Percentiles rank a stretch among this genome's conserved stretches.
These are phyloP conservation scores for Rachycentron canadum DNA, from an alignment of 2,797 vertebrate genomes.

Conservation along the genomic window DNA sequence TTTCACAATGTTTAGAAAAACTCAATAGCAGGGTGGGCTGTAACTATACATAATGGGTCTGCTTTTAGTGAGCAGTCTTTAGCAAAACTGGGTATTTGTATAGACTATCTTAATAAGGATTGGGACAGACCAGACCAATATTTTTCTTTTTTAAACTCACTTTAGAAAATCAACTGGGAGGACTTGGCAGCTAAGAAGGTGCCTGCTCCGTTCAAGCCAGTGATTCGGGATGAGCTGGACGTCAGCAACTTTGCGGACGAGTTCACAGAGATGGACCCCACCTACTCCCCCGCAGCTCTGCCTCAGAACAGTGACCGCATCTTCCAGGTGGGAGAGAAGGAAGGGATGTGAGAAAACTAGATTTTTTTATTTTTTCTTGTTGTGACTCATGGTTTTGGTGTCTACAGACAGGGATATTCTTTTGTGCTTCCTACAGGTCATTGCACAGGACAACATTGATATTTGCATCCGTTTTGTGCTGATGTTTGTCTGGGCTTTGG, in stretches of 20 bases:
- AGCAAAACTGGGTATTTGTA: slow-evolving; percentile 15
- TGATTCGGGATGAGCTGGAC: slow-evolving; percentile 97
- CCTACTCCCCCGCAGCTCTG: slow-evolving; percentile 96
- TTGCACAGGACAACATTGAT: slow-evolving; percentile 38
- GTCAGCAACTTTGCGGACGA: slow-evolving; percentile 99
- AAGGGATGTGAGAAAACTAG: slow-evolving; percentile 4
- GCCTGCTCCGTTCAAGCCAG: slow-evolving; percentile 94
- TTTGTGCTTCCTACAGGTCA: slow-evolving; percentile 54
- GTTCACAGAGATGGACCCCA: slow-evolving; percentile 99
- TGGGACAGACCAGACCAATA: neutral
- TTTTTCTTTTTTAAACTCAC: slow-evolving; percentile 16
- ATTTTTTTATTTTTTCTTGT: slow-evolving; percentile 10
- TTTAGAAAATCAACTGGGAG: slow-evolving; percentile 96
- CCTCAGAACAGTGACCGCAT: slow-evolving; percentile 96
- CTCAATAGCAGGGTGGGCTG: slow-evolving; percentile 27
- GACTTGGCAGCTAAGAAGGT: slow-evolving; percentile 96
- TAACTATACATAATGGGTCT: slow-evolving; percentile 6
- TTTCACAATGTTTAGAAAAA: slow-evolving; percentile 43
- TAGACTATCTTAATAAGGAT: slow-evolving; percentile 1
- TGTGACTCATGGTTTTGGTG: slow-evolving; percentile 39
- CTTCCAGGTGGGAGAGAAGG: slow-evolving; percentile 91
- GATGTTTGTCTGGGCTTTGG: slow-evolving; percentile 63
- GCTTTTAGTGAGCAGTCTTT: slow-evolving; percentile 7
- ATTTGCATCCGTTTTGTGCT: slow-evolving; percentile 42
- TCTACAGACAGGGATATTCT: slow-evolving; percentile 28